Evolutionary conservation across 2,797 vertebrate species (phyloP), one percentile per base, ranked within the genome.

Genomic region (Masticophis lateralis): DNA sequence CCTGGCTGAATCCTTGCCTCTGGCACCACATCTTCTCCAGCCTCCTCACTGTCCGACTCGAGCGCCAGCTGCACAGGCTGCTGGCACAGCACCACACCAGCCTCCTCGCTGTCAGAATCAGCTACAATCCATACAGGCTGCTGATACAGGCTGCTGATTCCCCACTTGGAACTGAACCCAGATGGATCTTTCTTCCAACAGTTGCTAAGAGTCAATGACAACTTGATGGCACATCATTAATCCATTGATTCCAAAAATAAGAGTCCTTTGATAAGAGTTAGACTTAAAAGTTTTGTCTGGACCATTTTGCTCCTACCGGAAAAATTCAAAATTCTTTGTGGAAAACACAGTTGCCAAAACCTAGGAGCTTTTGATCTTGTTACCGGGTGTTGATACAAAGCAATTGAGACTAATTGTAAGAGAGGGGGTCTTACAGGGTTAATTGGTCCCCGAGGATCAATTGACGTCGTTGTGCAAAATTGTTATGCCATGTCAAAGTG

Each of bases 271-370:
- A n/a, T n/a, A 66, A 6, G 27, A n/a, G 16, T 79, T 79, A 20
- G 69, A 4, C 16, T 79, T 18, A 8, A 74, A 0, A 74, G 14
- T 37, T n/a, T 37, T 79, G 69, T 9, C 69, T 79, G 32, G 3
- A 43, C 27, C 2, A 55, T 94, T 96, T 43, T 59, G 56, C 37
- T 86, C 47, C 87, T 55, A 86, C 8, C n/a, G 91, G 93, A 93
- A 94, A 95, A 95, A 96, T 95, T 5, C 74, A 83, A 95, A 96
- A 94, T 94, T 95, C 96, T 95, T 96, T 96, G 95, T 95, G 96
- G 94, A 94, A 96, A 96, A 95, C 96, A 96, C 96, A 96, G 96
- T 93, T 94, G 92, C 89, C 90, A 61, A 96, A 95, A 95, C 94
- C 94, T 93, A 57, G 0, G 61, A 56, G 91, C 13, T 59, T 95